These are phyloP conservation scores for Ptychobarbus kaznakovi DNA, from an alignment of 2,797 vertebrate species.

Conservation along the genomic window DNA sequence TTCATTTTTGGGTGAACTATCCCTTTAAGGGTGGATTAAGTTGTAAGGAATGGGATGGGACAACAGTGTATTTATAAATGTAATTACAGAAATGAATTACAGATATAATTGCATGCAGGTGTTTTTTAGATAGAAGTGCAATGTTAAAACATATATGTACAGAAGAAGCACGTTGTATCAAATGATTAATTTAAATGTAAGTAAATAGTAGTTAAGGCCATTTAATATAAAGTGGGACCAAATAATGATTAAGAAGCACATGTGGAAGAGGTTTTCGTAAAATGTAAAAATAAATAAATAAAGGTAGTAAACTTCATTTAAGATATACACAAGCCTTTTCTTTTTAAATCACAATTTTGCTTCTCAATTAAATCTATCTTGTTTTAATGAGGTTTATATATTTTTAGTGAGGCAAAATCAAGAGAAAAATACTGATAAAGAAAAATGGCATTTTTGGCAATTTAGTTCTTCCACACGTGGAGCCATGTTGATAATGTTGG, in stretches of 20 bases:
- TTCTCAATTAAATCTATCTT: not conserved
- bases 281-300: not conserved
- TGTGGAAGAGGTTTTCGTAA: not conserved
- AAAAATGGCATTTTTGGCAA: not conserved
- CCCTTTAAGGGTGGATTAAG: too few species aligned
- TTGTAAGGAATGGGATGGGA: too few species aligned
- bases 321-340: not conserved
- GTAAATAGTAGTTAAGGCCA: too few species aligned
- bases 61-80: too few species aligned
- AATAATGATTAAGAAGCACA: not conserved
- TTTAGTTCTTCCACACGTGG: slow-evolving; percentile 1
- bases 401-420: not conserved
- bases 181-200: too few species aligned
- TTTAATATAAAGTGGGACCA: too few species aligned
- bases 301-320: not conserved
- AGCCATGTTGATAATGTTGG: not conserved
- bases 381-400: not conserved
- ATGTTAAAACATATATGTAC: too few species aligned
- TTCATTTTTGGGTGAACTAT: too few species aligned
- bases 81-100: too few species aligned
- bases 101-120: too few species aligned
- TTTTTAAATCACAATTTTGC: not conserved
- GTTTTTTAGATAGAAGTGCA: too few species aligned
- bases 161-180: too few species aligned
- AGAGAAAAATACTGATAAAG: not conserved